A percentile compares a stretch with the other conserved stretches of the same genome.
Evolutionary conservation across 2,113 vertebrate species (phyloP).

Genomic region (Turdus rufiventris): DNA sequence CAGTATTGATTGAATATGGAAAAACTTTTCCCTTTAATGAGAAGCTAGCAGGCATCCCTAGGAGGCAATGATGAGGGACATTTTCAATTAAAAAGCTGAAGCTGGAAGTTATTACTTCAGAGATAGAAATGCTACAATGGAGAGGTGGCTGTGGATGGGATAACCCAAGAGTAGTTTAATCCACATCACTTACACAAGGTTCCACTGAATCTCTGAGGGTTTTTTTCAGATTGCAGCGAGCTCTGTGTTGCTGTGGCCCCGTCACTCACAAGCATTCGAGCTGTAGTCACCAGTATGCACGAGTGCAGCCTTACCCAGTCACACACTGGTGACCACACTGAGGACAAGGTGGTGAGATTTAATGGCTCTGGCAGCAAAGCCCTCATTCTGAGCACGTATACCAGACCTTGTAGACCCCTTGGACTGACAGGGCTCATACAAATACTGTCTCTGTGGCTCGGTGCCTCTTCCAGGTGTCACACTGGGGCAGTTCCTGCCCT

Average conservation of each 20-base stretch:
- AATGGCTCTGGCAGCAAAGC: neutral
- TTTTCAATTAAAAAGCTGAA: neutral
- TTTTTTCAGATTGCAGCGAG: neutral
- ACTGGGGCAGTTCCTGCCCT: neutral
- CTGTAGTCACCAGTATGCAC: neutral
- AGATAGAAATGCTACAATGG: neutral
- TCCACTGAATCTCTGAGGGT: neutral
- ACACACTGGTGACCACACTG: accelerated
- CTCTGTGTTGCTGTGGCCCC: neutral
- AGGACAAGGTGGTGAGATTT: neutral
- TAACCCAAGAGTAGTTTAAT: neutral
- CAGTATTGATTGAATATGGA: neutral
- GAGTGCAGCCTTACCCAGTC: neutral
- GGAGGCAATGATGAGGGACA: neutral
- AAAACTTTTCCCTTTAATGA: neutral
- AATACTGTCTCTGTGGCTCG: neutral
- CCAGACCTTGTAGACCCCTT: neutral
- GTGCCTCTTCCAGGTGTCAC: neutral
- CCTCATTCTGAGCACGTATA: neutral
- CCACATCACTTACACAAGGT: neutral
- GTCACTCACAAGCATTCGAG: accelerated
- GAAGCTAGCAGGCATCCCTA: neutral
- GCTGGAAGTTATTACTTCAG: neutral
- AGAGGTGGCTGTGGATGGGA: neutral
- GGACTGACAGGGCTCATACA: accelerated